Conservation (phyloP, 2,888 invertebrate species). For the Bellardia bayeri region DNA sequence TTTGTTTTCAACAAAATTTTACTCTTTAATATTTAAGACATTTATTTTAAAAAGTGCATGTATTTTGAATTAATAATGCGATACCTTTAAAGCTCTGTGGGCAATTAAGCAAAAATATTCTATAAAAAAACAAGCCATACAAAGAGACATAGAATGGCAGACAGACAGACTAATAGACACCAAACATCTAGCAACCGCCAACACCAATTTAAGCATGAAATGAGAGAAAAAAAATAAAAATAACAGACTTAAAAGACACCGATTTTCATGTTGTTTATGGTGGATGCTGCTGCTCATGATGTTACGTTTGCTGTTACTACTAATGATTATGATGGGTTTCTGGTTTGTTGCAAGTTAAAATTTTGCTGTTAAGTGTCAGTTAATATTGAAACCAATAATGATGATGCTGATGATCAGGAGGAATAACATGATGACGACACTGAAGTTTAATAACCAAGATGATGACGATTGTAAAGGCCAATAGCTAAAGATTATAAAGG, state of each 20-base stretch:
- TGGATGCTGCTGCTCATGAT: constrained; percentile 37
- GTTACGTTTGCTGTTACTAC: constrained; percentile 41
- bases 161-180: constrained; percentile 40
- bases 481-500: background rate
- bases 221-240: constrained; percentile 7
- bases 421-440: constrained; percentile 19
- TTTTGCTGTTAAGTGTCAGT: constrained; percentile 67
- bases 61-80: background rate
- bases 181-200: constrained; percentile 39
- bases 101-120: constrained; percentile 43
- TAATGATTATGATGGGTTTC: constrained; percentile 66
- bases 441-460: constrained; percentile 33
- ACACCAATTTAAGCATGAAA: constrained; percentile 61
- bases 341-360: constrained; percentile 39
- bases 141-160: background rate
- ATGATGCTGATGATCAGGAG: constrained; percentile 45
- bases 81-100: constrained; percentile 37
- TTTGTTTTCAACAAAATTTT: too few species aligned
- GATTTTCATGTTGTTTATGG: constrained; percentile 54
- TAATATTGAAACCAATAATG: constrained; percentile 54
- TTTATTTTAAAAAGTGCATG: too few species aligned
- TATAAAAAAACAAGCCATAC: constrained; percentile 1
- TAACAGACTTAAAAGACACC: constrained; percentile 44
- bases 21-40: too few species aligned
- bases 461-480: constrained; percentile 30